Evolutionary conservation across 2,888 invertebrate species (phyloP), one percentile per base, ranked within the genome.

Genomic region (Alcis repandata): DNA sequence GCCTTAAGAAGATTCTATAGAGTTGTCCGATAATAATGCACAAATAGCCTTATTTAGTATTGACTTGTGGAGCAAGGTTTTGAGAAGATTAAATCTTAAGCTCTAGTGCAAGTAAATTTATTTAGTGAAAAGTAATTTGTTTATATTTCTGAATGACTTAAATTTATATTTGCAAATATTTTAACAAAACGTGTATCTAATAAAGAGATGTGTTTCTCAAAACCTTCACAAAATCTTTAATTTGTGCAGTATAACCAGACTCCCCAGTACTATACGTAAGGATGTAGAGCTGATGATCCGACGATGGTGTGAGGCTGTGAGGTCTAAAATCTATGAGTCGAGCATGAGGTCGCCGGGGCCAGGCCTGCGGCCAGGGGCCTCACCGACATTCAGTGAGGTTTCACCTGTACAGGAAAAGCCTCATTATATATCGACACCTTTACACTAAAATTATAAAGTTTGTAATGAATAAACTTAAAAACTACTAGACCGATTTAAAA

Each of bases 311-410:
- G 67, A 60, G 63, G 63, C 53, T 79, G 69, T 76, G 63, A 59
- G 62, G 77, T 77, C 74, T 79, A 71, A 52, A 66, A 57, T 48
- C 36, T 48, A 20, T 22, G 73, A 74, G 72, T 75, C 67, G 69
- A 63, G 70, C 75, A 70, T 57, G 76, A 74, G 76, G 74, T 75
- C 70, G 74, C 48, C 32, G 48, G 74, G 69, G 76, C 71, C 46
- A n/a, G 67, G 71, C 75, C 68, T 73, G 75, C 74, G 79, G 76
- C 79, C 70, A 65, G 69, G 80, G 80, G 79, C 77, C 83, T 85
- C 84, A 84, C 86, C 84, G 80, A 77, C 82, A 77, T 84, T 92
- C 87, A 92, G 82, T 92, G 91, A 76, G 92, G 92, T 82, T 92
- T 92, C 83, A 92, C 90, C 92, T 92, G 83, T 10, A 69, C 59